Evolutionary conservation across 2,888 invertebrate genomes (phyloP).

Genomic region (Crematogaster levior): DNA sequence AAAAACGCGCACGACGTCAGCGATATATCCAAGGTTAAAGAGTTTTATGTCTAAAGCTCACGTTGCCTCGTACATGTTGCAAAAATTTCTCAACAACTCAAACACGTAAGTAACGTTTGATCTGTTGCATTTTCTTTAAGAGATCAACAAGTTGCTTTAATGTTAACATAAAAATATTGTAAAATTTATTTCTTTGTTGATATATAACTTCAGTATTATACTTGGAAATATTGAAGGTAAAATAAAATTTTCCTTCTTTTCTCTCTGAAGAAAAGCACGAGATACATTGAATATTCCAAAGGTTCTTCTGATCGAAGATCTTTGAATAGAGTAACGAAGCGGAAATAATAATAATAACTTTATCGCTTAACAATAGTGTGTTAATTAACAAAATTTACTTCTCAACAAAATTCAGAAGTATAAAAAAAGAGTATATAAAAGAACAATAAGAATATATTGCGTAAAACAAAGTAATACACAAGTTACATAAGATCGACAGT

Average conservation of each 20-base stretch:
- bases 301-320: background rate
- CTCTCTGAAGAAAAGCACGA: background rate
- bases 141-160: background rate
- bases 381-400: no score
- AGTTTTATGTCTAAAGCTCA: conserved; percentile 10
- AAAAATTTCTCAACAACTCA: background rate
- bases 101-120: background rate
- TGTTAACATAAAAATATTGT: no score
- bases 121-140: background rate
- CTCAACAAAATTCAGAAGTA: no score
- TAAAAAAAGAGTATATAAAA: no score
- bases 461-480: no score
- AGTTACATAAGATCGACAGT: no score
- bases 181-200: background rate
- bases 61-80: background rate
- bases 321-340: no score
- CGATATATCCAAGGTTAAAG: conserved; percentile 60
- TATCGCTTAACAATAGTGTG: no score
- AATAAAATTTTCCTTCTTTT: no score
- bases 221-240: background rate
- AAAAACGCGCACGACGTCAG: conserved; percentile 59
- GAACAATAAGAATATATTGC: no score
- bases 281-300: background rate
- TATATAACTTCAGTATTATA: background rate
- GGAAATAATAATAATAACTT: no score